Base-by-base conservation (phyloP, 2,888 invertebrate genomes). In the Corbicula japonica region DNA sequence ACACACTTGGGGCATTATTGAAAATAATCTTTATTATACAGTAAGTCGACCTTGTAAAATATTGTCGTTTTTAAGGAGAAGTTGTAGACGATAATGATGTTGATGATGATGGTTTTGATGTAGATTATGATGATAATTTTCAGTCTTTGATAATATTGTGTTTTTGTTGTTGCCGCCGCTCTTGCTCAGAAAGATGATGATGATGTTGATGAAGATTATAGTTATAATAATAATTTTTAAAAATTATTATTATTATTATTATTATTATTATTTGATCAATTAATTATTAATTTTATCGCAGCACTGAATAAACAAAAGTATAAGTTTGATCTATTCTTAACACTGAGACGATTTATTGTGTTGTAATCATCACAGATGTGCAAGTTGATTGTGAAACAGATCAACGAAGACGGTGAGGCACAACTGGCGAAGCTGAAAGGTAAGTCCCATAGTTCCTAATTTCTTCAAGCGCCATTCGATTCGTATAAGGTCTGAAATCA, bases 351-450 rank as follows among this genome's bases (percentile, higher is more conserved):
- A 32, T 10, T 62, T 44, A 18, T 15, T 48, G 65, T 73, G 5
- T 38, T 38, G 8, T 38, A 38, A 38, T 38, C 26, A 28, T 56
- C 21, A 48, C 68, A 87, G 86, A 56, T 87, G 76, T 86, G 86
- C 38, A 38, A 26, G 12, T 46, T 84, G 1, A 69, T 84, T 18
- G 32, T 32, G 4, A 74, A 83, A 5, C 78, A 69, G 18, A 58
- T 87, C 12, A 73, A 85, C 44, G 66, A 32, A 15, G 83, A 86
- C 56, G 86, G 66, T 12, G 74, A 73, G 21, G 79, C 72, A n/a
- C 71, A 83, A 52, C 56, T 87, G 46, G 73, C 74, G 1, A 72
- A 71, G 10, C 46, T 87, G n/a, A 82, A 83, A 80, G 76, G 87
- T 87, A 75, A 44, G 54, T 44, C 26, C 26, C 2, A 6, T 46